Conservation (phyloP, 2,888 invertebrate genomes). For the Hypena proboscidalis region DNA sequence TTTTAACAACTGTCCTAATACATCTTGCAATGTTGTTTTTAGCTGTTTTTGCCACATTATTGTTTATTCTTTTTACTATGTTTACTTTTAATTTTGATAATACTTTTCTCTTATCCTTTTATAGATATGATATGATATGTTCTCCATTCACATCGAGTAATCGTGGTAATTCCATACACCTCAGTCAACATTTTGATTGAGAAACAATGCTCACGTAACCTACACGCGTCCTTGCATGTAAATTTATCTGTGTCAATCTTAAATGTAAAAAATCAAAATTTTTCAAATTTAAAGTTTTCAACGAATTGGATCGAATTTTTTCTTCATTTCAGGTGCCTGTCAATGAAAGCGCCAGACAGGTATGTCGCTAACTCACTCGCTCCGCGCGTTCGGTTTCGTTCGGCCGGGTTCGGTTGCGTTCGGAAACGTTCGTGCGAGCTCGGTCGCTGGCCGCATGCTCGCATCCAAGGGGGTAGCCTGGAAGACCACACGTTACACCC, state of each 20-base stretch:
- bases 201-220: slow-evolving; percentile 17
- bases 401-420: slow-evolving; percentile 79
- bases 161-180: slow-evolving; percentile 17
- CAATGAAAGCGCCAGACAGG: slow-evolving; percentile 91
- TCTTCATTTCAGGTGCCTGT: slow-evolving; percentile 91
- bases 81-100: slow-evolving; percentile 82
- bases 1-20: slow-evolving; percentile 86
- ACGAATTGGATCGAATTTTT: slow-evolving; percentile 87
- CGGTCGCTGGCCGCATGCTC: slow-evolving; percentile 71
- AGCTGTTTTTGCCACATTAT: slow-evolving; percentile 82
- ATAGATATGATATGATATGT: slow-evolving; percentile 5
- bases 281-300: slow-evolving; percentile 84
- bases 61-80: slow-evolving; percentile 78
- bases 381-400: slow-evolving; percentile 78
- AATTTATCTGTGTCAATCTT: slow-evolving; percentile 81
- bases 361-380: slow-evolving; percentile 84
- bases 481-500: slow-evolving; percentile 82
- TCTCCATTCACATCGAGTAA: slow-evolving; percentile 19
- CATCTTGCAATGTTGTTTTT: slow-evolving; percentile 85
- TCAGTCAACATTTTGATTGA: too few species aligned
- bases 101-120: slow-evolving; percentile 56
- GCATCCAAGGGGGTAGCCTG: slow-evolving; percentile 82
- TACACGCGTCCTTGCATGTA: slow-evolving; percentile 69
- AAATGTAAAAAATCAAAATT: slow-evolving; percentile 56
- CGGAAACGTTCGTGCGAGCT: slow-evolving; percentile 75